A percentile compares a stretch with the other conserved stretches of the same genome.
These are phyloP conservation scores for Hemiprocne comata DNA, from an alignment of 2,113 vertebrate genomes.

Conservation along the genomic window DNA sequence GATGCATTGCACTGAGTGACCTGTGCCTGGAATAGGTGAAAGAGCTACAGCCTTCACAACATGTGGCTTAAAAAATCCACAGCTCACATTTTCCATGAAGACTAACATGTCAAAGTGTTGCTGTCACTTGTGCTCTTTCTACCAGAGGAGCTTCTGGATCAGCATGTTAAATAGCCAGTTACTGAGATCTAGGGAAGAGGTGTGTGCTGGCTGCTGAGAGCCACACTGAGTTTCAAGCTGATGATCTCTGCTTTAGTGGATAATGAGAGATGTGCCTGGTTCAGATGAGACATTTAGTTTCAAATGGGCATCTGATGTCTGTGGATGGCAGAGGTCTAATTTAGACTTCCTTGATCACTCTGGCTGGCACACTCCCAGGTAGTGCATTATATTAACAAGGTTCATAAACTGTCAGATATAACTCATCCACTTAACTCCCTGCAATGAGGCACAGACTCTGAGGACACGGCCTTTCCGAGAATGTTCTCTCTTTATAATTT, in stretches of 20 bases:
- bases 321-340: constrained; percentile 46
- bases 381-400: constrained; percentile 62
- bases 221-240: background rate
- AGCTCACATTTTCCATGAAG: background rate
- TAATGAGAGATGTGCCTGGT: background rate
- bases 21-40: background rate
- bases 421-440: constrained; percentile 63
- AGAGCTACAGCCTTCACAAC: background rate
- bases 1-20: background rate
- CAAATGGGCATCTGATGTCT: constrained; percentile 51
- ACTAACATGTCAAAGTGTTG: background rate
- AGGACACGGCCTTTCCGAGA: constrained; percentile 60
- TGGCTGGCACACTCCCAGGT: constrained; percentile 49
- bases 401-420: constrained; percentile 69
- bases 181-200: background rate
- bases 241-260: constrained; percentile 23
- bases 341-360: constrained; percentile 38
- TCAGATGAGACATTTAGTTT: constrained; percentile 31
- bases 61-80: background rate
- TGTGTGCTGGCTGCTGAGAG: background rate
- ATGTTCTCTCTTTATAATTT: constrained; percentile 22
- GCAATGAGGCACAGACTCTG: constrained; percentile 18
- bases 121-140: background rate
- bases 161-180: background rate
- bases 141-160: background rate